These are phyloP conservation scores for Rhagologus leucostigma DNA, from an alignment of 2,113 vertebrate genomes.

Conservation along the genomic window DNA sequence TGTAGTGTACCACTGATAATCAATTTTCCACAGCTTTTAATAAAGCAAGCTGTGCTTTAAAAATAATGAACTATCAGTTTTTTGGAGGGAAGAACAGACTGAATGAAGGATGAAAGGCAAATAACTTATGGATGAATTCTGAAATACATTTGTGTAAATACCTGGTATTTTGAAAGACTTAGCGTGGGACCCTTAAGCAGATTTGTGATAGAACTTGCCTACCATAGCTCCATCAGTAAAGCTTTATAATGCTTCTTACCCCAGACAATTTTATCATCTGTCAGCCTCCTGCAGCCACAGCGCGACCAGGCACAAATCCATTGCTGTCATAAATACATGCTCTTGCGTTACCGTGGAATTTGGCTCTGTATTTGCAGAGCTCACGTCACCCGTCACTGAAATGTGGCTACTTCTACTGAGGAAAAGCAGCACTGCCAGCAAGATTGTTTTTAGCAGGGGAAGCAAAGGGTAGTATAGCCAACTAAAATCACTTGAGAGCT, in stretches of 20 bases:
- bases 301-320: background rate
- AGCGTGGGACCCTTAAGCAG: background rate
- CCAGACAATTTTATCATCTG: background rate
- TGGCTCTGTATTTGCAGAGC: background rate
- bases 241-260: background rate
- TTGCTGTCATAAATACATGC: background rate
- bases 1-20: background rate
- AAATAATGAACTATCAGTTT: background rate
- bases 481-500: background rate
- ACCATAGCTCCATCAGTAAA: background rate
- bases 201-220: background rate
- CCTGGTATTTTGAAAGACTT: background rate
- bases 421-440: conserved; percentile 19
- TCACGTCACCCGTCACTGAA: background rate
- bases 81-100: background rate
- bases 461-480: background rate
- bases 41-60: background rate
- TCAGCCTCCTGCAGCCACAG: background rate
- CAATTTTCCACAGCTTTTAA: background rate
- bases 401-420: background rate
- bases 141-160: background rate
- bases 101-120: background rate
- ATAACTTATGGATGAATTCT: background rate
- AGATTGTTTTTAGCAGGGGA: background rate
- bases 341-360: background rate